Evolutionary conservation across 2,113 vertebrate genomes (phyloP), one percentile per base, ranked within the genome.

Genomic region (Thryonomys swinderianus): DNA sequence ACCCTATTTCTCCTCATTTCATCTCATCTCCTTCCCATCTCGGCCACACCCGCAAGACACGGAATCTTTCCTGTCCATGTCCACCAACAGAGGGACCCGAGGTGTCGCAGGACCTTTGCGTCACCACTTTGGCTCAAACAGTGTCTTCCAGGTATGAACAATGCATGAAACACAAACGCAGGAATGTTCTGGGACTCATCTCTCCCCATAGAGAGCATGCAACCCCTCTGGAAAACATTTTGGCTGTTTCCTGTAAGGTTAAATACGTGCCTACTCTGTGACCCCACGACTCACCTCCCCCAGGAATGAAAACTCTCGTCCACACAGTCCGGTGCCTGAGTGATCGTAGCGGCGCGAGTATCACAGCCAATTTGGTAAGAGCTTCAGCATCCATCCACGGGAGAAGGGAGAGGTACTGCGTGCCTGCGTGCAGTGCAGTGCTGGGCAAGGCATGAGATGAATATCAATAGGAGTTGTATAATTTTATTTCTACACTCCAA

Each of bases 191-290:
- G 62, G 64, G 20, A 18, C 66, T 91, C 84, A 0, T 32, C 53
- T 23, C 11, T 4, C 9, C 16, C 51, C 18, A 18, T 23, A 13
- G n/a, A n/a, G n/a, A n/a, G 48, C 48, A 10, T 1, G 0, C 27
- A 42, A 34, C 9, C 32, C 13, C 67, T 66, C 64, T 69, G 61
- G 84, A 16, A 48, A 93, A 53, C 84, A 25, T n/a, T 17, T 37
- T 23, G 57, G 21, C n/a, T 1, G 3, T 55, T 61, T 71, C 81
- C 48, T 32, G 27, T 40, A 9, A 71, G 55, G 40, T 84, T 78
- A 45, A 79, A 51, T 66, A 32, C 1, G 8, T 14, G 17, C 37
- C 73, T 4, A 40, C 30, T 12, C n/a, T 17, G 1, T 40, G 48
- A 32, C 74, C 67, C 53, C 32, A 40, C 48, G 3, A 27, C 25